These are phyloP conservation scores for Cichlasoma orientale DNA, from an alignment of 2,797 vertebrate species.

Conservation along the genomic window DNA sequence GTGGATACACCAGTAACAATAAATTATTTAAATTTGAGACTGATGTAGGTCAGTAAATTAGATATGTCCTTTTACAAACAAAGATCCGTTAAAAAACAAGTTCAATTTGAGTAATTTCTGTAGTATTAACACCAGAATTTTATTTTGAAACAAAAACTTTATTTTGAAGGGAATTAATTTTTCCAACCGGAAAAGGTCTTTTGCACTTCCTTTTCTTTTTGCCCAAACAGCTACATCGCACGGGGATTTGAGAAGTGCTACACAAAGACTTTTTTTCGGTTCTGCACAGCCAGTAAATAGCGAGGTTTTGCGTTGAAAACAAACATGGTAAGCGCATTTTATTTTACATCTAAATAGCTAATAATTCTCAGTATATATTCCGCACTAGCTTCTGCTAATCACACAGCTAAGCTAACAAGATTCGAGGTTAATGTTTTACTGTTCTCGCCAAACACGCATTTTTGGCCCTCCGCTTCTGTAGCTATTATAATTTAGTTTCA, in stretches of 20 bases:
- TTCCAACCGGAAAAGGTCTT: slow-evolving; percentile 45
- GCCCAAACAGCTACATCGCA: not conserved
- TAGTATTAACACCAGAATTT: not conserved
- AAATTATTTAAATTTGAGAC: too few relatives aligned
- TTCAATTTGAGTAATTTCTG: not conserved
- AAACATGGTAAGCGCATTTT: slow-evolving; percentile 67
- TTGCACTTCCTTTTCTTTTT: slow-evolving; percentile 56
- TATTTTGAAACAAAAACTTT: slow-evolving; percentile 48
- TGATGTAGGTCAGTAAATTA: too few relatives aligned
- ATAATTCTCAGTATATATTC: not conserved
- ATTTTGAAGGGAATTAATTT: slow-evolving; percentile 39
- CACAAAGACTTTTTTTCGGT: not conserved
- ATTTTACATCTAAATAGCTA: not conserved
- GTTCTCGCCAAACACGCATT: not conserved
- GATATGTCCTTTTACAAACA: not conserved
- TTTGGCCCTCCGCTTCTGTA: not conserved
- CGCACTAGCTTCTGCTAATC: not conserved
- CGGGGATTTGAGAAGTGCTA: not conserved
- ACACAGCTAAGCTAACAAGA: slow-evolving; percentile 59
- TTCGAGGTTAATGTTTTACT: slow-evolving; percentile 27
- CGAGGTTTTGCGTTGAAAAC: not conserved
- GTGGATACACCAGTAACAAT: too few relatives aligned
- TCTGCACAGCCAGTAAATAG: not conserved
- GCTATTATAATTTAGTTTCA: not conserved
- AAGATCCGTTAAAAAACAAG: not conserved